Evolutionary conservation across 2,888 invertebrate species (phyloP).

Genomic region (Polydrusus tereticollis): DNA sequence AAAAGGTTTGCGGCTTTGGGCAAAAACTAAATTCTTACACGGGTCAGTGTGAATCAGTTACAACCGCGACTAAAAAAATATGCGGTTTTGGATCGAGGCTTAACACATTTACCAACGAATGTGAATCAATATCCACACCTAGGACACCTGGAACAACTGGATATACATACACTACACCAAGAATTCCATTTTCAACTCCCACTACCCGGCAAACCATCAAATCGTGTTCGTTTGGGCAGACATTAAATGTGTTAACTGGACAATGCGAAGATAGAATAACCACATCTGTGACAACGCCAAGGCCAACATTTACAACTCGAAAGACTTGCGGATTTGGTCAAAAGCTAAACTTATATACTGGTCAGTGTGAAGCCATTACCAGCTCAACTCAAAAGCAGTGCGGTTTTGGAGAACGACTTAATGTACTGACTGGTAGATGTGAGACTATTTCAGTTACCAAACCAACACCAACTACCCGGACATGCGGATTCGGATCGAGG

Average conservation of each 20-base stretch:
- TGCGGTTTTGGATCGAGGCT: not conserved
- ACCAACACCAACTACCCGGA: too few relatives aligned
- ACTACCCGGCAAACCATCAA: constrained; percentile 10
- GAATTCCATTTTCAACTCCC: constrained; percentile 14
- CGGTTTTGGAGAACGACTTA: constrained; percentile 18
- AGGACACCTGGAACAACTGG: constrained; percentile 28
- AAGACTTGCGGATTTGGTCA: too few relatives aligned
- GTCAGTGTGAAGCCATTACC: too few relatives aligned
- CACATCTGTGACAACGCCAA: constrained; percentile 12
- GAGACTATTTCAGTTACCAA: too few relatives aligned
- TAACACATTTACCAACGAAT: not conserved
- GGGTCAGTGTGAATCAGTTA: constrained; percentile 26
- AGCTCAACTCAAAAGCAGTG: too few relatives aligned
- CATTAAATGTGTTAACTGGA: constrained; percentile 7
- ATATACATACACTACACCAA: constrained; percentile 37
- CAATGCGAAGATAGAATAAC: constrained; percentile 24
- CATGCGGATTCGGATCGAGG: too few relatives aligned
- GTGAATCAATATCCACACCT: constrained; percentile 41
- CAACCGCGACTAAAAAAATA: too few relatives aligned
- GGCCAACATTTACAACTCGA: too few relatives aligned
- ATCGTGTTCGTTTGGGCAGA: constrained; percentile 20
- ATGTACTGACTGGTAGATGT: too few relatives aligned
- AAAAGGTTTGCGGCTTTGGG: too few relatives aligned
- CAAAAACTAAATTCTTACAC: too few relatives aligned
- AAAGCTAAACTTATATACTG: too few relatives aligned